Evolutionary conservation across 2,113 vertebrate genomes (phyloP).

Genomic region (Sander vitreus): DNA sequence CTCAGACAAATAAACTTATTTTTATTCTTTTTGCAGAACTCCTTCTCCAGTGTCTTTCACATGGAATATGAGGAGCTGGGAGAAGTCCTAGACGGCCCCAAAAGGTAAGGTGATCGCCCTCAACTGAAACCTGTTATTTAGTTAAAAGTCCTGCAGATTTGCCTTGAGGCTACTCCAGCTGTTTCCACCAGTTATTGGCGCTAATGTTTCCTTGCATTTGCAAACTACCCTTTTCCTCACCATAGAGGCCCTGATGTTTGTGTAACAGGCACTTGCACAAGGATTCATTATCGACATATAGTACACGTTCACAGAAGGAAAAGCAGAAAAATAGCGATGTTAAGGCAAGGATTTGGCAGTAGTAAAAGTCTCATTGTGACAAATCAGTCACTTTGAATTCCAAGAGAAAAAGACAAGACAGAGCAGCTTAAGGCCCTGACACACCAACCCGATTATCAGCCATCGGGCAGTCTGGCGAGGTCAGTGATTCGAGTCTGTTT

Average conservation of each 20-base stretch:
- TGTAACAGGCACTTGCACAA: neutral
- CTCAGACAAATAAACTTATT: conserved; percentile 24
- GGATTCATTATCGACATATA: conserved; percentile 23
- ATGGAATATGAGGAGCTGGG: conserved; percentile 93
- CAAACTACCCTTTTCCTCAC: conserved; percentile 3
- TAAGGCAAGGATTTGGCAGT: neutral
- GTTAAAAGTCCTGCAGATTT: conserved; percentile 15
- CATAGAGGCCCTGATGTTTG: neutral
- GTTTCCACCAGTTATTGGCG: conserved; percentile 23
- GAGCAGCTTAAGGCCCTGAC: neutral
- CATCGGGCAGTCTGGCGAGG: too few relatives aligned
- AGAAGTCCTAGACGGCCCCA: conserved; percentile 82
- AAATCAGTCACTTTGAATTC: conserved; percentile 33
- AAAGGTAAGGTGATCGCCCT: conserved; percentile 86
- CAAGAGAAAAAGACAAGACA: conserved; percentile 11
- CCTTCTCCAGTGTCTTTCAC: conserved; percentile 96
- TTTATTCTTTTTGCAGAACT: conserved; percentile 85
- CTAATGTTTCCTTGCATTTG: conserved; percentile 33
- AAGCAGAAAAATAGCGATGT: neutral
- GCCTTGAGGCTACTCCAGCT: conserved; percentile 13
- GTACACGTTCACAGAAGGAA: neutral
- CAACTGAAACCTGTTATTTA: conserved; percentile 2
- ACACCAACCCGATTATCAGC: too few relatives aligned
- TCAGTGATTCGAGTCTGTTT: too few relatives aligned
- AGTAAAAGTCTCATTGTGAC: conserved; percentile 13